phyloP scores from a whole-genome alignment of 2,888 invertebrate species.

The Neoitamus cyanurus region DNA sequence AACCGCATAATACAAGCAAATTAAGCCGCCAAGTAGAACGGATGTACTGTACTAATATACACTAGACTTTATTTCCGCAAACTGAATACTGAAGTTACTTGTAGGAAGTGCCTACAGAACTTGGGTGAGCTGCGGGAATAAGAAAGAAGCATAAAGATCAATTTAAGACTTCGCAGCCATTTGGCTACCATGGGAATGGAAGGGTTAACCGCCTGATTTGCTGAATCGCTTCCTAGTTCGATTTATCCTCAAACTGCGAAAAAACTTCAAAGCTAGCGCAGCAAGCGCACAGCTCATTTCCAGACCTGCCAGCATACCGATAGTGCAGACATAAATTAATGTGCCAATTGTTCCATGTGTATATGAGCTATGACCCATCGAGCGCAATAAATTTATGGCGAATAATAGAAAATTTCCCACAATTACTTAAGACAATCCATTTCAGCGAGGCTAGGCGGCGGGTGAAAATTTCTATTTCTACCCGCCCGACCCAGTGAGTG shows the following conservation, averaged over 20 bases:
- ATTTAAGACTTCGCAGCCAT: not conserved
- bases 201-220: not conserved
- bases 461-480: conserved; percentile 18
- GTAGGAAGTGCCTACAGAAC: not conserved
- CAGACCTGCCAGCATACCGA: not conserved
- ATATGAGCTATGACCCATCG: conserved; percentile 21
- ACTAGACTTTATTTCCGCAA: not conserved
- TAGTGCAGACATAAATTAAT: conserved; percentile 16
- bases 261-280: not conserved
- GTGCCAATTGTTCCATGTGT: conserved; percentile 28
- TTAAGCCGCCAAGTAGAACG: too few species aligned
- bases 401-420: conserved; percentile 41
- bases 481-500: not conserved
- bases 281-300: not conserved
- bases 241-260: not conserved
- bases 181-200: not conserved
- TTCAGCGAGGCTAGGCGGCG: not conserved
- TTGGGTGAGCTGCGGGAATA: not conserved
- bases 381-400: conserved; percentile 23
- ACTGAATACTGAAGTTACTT: not conserved
- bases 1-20: too few species aligned
- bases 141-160: not conserved
- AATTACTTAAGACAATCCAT: conserved; percentile 34
- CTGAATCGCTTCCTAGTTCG: not conserved
- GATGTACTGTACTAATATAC: too few species aligned